phyloP scores from a whole-genome alignment of 2,888 invertebrate species.

The Papilio protenor region DNA sequence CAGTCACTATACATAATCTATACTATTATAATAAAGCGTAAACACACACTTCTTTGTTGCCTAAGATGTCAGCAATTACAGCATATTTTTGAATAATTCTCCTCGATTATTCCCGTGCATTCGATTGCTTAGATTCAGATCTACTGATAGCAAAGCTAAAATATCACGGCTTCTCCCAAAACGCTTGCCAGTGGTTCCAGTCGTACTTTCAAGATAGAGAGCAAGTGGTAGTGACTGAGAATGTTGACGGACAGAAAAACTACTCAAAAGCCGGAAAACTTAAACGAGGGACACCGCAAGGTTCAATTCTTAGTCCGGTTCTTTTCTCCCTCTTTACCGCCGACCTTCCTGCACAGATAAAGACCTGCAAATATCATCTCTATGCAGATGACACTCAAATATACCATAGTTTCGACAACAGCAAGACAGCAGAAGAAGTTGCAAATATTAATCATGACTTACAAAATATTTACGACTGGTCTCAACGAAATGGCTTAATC shows the following conservation, averaged over 20 bases:
- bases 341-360: conserved; percentile 1
- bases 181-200: conserved; percentile 7
- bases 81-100: no score
- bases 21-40: no score
- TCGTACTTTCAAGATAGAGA: neutral
- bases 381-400: conserved; percentile 23
- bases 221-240: neutral
- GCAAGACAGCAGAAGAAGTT: neutral
- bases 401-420: conserved; percentile 7
- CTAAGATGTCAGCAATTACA: no score
- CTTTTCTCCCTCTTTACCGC: conserved; percentile 13
- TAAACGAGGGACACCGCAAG: conserved; percentile 9
- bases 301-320: conserved; percentile 17
- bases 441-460: neutral
- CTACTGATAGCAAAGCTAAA: conserved; percentile 5
- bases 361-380: conserved; percentile 19
- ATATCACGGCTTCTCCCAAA: neutral
- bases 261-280: neutral
- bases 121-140: conserved; percentile 25
- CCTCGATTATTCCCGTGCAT: conserved; percentile 27
- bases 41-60: no score
- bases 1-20: no score
- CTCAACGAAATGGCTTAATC: neutral
- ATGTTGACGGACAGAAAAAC: conserved; percentile 5
- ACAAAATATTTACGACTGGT: conserved; percentile 11